A percentile compares a stretch with the other conserved stretches of the same genome.
Conservation (phyloP, 64 coral and sea anemone species). For the Acropora yongei region DNA sequence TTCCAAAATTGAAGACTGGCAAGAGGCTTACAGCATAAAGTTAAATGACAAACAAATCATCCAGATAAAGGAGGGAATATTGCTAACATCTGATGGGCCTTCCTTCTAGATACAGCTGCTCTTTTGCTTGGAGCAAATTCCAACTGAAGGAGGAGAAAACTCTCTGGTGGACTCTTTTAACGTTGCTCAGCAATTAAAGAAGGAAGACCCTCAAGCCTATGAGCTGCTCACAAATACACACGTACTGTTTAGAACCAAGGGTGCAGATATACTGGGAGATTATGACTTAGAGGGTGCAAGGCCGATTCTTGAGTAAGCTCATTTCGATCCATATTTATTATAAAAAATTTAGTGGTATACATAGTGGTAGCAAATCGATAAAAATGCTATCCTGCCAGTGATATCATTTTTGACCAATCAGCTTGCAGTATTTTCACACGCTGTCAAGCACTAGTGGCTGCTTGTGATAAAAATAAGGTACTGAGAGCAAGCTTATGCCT, state of each 20-base stretch:
- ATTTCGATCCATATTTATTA: not conserved
- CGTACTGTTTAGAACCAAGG: slow-evolving; percentile 64
- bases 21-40: no score
- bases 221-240: slow-evolving; percentile 69
- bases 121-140: slow-evolving; percentile 70
- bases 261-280: slow-evolving; percentile 69
- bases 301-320: slow-evolving; percentile 88
- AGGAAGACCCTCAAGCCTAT: slow-evolving; percentile 53
- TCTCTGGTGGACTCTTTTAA: slow-evolving; percentile 80
- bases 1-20: no score
- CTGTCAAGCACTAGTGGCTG: no score
- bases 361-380: no score
- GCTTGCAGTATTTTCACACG: no score
- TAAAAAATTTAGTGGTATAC: not conserved
- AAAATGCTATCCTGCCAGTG: no score
- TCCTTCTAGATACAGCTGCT: slow-evolving; percentile 75
- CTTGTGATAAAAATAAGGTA: no score
- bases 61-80: no score
- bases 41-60: no score
- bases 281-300: slow-evolving; percentile 69
- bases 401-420: no score
- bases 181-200: slow-evolving; percentile 63
- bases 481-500: no score
- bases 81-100: no score
- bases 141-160: slow-evolving; percentile 75